Evolutionary conservation across 2,888 invertebrate species (phyloP).

Genomic region (Argyra leucocephala): DNA sequence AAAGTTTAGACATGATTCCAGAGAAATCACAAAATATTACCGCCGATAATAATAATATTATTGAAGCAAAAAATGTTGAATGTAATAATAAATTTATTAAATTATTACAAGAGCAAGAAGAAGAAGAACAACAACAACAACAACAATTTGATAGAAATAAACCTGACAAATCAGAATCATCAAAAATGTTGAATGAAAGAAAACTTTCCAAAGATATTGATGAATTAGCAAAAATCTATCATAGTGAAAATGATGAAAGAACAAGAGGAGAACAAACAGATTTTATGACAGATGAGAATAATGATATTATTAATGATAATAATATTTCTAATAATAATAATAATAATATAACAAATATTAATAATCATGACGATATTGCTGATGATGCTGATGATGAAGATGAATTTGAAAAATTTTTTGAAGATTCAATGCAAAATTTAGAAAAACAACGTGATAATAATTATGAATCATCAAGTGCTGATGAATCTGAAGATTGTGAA

Average conservation of each 20-base stretch:
- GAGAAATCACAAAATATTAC: neutral
- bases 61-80: neutral
- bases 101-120: neutral
- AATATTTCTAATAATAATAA: neutral
- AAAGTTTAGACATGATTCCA: neutral
- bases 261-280: no score
- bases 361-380: neutral
- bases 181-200: no score
- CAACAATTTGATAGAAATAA: neutral
- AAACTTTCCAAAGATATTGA: neutral
- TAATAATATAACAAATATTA: neutral
- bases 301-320: neutral
- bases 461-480: conserved; percentile 26
- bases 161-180: neutral
- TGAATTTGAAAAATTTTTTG: conserved; percentile 39
- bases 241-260: neutral
- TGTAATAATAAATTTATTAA: neutral
- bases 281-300: neutral
- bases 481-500: neutral
- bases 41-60: neutral
- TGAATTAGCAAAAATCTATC: conserved; percentile 2
- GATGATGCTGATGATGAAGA: conserved; percentile 29
- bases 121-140: neutral
- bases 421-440: conserved; percentile 40
- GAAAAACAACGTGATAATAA: conserved; percentile 36